Percentiles rank a stretch among this genome's conserved stretches.
Conservation (phyloP, 2,113 vertebrate genomes). For the Cololabis saira region DNA sequence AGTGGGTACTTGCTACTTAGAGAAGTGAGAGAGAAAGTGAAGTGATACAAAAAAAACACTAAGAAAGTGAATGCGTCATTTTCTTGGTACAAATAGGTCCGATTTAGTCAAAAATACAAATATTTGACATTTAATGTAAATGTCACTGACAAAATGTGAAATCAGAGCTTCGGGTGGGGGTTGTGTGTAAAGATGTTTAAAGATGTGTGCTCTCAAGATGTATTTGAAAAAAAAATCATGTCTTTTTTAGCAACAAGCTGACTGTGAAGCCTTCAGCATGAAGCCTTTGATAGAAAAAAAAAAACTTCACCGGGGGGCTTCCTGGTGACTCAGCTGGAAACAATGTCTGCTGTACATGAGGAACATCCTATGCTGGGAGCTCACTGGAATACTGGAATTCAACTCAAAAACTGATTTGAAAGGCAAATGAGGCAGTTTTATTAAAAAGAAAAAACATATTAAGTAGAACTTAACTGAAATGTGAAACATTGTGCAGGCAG, state of each 20-base stretch:
- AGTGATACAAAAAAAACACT: neutral
- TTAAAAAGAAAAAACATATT: neutral
- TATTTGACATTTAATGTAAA: slow-evolving; percentile 36
- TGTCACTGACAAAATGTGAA: slow-evolving; percentile 29
- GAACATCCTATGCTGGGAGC: slow-evolving; percentile 1
- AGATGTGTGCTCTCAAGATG: neutral
- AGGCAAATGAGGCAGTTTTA: neutral
- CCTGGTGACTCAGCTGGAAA: slow-evolving; percentile 17
- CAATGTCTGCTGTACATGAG: neutral
- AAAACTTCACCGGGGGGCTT: slow-evolving; percentile 5
- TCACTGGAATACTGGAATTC: neutral
- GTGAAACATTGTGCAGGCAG: neutral
- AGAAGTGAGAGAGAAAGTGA: neutral
- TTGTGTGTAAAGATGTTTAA: neutral
- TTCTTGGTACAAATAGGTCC: slow-evolving; percentile 11
- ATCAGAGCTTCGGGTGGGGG: slow-evolving; percentile 26
- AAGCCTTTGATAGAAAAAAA: slow-evolving; percentile 3
- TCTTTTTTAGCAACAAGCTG: neutral
- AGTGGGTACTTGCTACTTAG: slow-evolving; percentile 22
- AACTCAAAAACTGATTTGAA: slow-evolving; percentile 7
- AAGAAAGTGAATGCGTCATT: neutral
- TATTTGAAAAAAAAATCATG: no score
- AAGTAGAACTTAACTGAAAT: neutral
- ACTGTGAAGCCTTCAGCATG: neutral
- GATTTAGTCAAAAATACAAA: slow-evolving; percentile 18